These are phyloP conservation scores for Chironomus striatipennis DNA, from an alignment of 1,140 invertebrate genomes.

Conservation along the genomic window DNA sequence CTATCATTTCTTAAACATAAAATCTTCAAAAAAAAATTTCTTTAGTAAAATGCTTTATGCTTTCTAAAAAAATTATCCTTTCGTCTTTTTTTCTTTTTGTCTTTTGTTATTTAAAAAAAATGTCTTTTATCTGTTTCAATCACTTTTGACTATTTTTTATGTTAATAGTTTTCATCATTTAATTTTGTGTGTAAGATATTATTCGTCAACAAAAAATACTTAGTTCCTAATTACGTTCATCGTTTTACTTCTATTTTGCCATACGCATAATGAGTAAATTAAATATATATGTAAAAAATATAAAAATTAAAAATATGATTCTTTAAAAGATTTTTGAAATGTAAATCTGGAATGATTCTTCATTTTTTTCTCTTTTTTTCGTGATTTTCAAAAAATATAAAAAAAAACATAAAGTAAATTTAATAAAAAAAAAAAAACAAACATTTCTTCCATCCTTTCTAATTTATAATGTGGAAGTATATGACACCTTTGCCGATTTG, in stretches of 20 bases:
- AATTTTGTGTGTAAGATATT: neutral
- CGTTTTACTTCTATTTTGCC: neutral
- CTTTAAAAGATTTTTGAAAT: constrained; percentile 10
- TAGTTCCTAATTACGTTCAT: neutral
- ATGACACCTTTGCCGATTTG: neutral
- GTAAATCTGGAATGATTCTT: constrained; percentile 8
- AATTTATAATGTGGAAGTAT: neutral
- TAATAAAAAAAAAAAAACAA: neutral
- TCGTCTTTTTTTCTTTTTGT: neutral
- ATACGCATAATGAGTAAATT: constrained; percentile 13
- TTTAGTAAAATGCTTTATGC: constrained; percentile 9
- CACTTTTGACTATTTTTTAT: constrained; percentile 21
- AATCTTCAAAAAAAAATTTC: neutral
- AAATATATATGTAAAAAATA: constrained; percentile 5
- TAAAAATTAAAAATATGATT: constrained; percentile 15
- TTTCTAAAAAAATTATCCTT: constrained; percentile 3
- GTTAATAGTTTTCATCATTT: neutral
- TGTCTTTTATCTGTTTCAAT: constrained; percentile 15
- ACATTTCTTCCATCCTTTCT: neutral
- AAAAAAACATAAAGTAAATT: too few relatives aligned
- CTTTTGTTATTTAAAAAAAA: constrained; percentile 6
- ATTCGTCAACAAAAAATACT: constrained; percentile 12
- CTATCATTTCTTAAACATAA: constrained; percentile 7
- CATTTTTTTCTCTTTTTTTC: neutral
- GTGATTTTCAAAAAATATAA: too few relatives aligned